phyloP scores from a whole-genome alignment of 2,113 vertebrate genomes.

The Pipra filicauda region DNA sequence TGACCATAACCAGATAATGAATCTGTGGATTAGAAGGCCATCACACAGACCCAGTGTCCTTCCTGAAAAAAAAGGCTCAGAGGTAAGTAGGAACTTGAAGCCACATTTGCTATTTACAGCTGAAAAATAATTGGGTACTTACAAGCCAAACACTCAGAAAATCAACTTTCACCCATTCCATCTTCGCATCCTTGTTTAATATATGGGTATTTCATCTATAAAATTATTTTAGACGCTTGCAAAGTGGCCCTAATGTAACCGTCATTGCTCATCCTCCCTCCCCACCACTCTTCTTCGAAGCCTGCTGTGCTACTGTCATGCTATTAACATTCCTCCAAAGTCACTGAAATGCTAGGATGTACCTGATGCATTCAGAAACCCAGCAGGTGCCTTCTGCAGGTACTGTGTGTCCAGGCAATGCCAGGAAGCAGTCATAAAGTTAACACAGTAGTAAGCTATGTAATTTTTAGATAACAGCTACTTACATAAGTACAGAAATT shows the following conservation, averaged over 20 bases:
- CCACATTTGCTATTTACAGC: background rate
- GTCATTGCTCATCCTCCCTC: slow-evolving; percentile 19
- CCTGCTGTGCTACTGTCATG: slow-evolving; percentile 59
- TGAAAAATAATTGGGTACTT: slow-evolving; percentile 2
- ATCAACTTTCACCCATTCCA: background rate
- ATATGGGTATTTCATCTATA: slow-evolving; percentile 9
- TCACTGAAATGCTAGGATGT: slow-evolving; percentile 22
- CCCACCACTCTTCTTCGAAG: background rate
- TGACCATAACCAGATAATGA: background rate
- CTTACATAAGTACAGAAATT: slow-evolving; percentile 62
- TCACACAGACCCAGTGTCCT: background rate
- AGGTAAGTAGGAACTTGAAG: background rate
- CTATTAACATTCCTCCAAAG: slow-evolving; percentile 54
- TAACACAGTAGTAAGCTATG: slow-evolving; percentile 54
- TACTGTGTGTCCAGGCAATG: slow-evolving; percentile 14
- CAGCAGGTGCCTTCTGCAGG: slow-evolving; percentile 61
- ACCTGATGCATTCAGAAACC: slow-evolving; percentile 59
- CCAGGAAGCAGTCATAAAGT: slow-evolving; percentile 52
- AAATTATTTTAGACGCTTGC: slow-evolving; percentile 36
- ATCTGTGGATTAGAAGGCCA: background rate
- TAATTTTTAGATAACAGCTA: slow-evolving; percentile 67
- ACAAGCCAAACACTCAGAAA: background rate
- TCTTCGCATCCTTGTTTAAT: slow-evolving; percentile 18
- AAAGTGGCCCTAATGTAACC: slow-evolving; percentile 43
- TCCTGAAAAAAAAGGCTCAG: background rate